phyloP scores from a whole-genome alignment of 2,113 vertebrate genomes.

The Oenanthe melanoleuca region DNA sequence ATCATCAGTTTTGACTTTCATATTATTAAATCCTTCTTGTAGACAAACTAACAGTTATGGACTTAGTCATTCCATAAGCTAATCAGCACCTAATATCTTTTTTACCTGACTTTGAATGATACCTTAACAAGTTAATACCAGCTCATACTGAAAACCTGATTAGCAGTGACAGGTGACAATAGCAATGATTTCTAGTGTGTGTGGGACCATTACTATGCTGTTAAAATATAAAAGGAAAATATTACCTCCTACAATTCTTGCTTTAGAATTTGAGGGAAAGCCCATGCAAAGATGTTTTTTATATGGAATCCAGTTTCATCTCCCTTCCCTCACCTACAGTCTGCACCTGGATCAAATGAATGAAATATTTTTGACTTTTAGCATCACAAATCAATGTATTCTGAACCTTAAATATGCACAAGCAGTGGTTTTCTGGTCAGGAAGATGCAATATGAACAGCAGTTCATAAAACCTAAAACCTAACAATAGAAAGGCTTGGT shows the following conservation, averaged over 20 bases:
- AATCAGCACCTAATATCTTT: slow-evolving; percentile 18
- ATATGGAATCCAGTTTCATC: background rate
- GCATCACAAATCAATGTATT: background rate
- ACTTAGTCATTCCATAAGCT: slow-evolving; percentile 30
- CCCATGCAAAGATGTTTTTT: background rate
- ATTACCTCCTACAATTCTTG: slow-evolving; percentile 11
- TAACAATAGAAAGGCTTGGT: background rate
- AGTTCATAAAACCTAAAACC: background rate
- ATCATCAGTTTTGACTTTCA: background rate
- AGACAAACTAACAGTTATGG: slow-evolving; percentile 28
- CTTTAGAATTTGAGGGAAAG: slow-evolving; percentile 21
- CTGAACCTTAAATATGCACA: background rate
- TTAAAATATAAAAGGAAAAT: slow-evolving; percentile 45
- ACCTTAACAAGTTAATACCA: slow-evolving; percentile 24
- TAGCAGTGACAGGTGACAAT: slow-evolving; percentile 38
- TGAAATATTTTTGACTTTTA: background rate
- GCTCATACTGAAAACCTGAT: slow-evolving; percentile 7
- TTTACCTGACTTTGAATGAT: slow-evolving; percentile 40
- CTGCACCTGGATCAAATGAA: background rate
- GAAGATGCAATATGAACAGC: background rate
- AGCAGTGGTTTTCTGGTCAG: background rate
- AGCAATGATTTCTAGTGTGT: background rate
- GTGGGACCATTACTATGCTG: background rate
- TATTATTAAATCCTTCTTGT: slow-evolving; percentile 9
- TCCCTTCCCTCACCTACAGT: background rate